A percentile compares a stretch with the other conserved stretches of the same genome.
Conservation (phyloP, 1,140 invertebrate genomes). For the Hypothenemus hampei region DNA sequence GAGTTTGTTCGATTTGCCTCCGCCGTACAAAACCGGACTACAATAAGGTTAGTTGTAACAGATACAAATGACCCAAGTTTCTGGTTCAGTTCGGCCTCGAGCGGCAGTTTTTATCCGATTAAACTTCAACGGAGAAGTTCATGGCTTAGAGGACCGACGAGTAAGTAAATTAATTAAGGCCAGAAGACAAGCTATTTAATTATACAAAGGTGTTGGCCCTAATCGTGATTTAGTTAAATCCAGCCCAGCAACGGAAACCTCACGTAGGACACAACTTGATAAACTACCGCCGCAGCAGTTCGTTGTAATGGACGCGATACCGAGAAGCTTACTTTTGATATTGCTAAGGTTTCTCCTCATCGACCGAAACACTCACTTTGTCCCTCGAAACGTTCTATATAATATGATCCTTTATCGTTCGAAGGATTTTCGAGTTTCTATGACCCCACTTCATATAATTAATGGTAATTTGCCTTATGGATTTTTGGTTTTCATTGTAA, state of each 20-base stretch:
- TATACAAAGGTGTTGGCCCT: conserved; percentile 23
- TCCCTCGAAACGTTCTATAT: no score
- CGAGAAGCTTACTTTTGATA: no score
- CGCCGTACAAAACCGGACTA: not conserved
- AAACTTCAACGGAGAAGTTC: not conserved
- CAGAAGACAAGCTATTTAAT: no score
- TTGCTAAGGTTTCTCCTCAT: no score
- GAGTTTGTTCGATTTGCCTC: conserved; percentile 3
- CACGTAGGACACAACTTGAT: conserved; percentile 25
- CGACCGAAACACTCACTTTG: no score
- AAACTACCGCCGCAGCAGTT: conserved; percentile 23
- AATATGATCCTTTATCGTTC: no score
- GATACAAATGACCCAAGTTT: not conserved
- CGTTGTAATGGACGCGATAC: no score
- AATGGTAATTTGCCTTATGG: no score
- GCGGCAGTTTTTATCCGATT: not conserved
- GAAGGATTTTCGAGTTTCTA: no score
- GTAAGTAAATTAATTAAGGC: conserved; percentile 23
- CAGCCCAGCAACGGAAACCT: conserved; percentile 16
- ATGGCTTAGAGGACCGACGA: not conserved
- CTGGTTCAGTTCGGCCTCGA: not conserved
- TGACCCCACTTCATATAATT: no score
- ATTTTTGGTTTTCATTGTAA: no score
- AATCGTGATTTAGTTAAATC: conserved; percentile 26
- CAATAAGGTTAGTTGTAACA: not conserved